Conservation (phyloP, 2,797 vertebrate genomes). For the Labeo calbasu region DNA sequence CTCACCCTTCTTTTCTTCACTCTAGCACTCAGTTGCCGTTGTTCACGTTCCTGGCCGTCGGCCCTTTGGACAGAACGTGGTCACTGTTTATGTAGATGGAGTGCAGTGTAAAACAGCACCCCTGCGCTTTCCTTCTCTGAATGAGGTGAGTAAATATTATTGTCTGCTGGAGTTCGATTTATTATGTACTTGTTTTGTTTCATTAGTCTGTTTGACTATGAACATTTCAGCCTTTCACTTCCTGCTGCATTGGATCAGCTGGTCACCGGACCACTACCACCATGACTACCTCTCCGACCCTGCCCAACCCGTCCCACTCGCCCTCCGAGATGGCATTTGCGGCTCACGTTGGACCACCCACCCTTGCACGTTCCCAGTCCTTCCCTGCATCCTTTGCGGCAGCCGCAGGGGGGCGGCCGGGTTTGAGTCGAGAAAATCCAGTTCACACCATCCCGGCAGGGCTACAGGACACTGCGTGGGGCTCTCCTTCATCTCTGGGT, state of each 20-base stretch:
- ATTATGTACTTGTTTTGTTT: neutral
- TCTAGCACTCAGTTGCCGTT: conserved; percentile 89
- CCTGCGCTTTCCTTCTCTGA: conserved; percentile 90
- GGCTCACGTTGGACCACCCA: conserved; percentile 52
- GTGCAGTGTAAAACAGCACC: conserved; percentile 81
- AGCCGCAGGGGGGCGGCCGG: conserved; percentile 66
- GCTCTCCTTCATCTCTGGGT: conserved; percentile 91
- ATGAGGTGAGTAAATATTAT: conserved; percentile 81
- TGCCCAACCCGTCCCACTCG: conserved; percentile 62
- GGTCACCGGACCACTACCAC: conserved; percentile 92
- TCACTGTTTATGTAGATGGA: conserved; percentile 90
- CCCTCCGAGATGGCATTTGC: conserved; percentile 79
- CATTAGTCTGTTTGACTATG: neutral
- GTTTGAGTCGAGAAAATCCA: conserved; percentile 69
- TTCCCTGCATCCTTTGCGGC: conserved; percentile 85
- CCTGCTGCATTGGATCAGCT: conserved; percentile 95
- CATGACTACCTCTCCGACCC: conserved; percentile 78
- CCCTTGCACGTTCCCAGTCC: conserved; percentile 89
- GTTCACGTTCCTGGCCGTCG: conserved; percentile 89
- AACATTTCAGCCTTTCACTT: conserved; percentile 88
- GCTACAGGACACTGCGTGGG: conserved; percentile 95
- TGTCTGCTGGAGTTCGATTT: neutral
- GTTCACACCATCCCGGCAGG: conserved; percentile 89
- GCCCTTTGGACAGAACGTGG: conserved; percentile 92
- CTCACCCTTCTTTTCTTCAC: neutral